Percentiles rank a stretch among this genome's conserved stretches.
These are phyloP conservation scores for Steinernema scapterisci DNA, from an alignment of 2,888 invertebrate genomes.

Conservation along the genomic window DNA sequence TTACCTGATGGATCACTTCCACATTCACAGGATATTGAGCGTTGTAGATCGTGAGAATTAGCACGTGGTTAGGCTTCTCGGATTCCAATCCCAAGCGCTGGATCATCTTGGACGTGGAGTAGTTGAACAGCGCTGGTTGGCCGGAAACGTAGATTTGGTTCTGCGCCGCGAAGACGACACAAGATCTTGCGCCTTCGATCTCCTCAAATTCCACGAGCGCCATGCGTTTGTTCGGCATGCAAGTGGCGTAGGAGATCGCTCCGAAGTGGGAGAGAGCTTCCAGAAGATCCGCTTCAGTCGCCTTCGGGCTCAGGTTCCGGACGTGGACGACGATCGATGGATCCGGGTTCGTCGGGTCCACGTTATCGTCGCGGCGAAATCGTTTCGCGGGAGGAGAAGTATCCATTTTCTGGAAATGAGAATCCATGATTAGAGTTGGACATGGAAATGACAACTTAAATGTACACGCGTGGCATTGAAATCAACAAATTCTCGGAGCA, in stretches of 20 bases:
- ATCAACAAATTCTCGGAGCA: too few relatives aligned
- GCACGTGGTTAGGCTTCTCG: constrained; percentile 89
- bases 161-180: constrained; percentile 56
- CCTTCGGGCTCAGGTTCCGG: constrained; percentile 69
- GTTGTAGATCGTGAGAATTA: constrained; percentile 95
- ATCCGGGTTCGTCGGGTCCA: constrained; percentile 69
- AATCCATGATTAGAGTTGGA: too few relatives aligned
- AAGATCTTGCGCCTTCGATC: constrained; percentile 59
- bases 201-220: constrained; percentile 64
- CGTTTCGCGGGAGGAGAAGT: too few relatives aligned
- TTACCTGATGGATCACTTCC: constrained; percentile 64
- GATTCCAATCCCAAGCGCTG: constrained; percentile 63
- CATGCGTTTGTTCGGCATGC: constrained; percentile 61
- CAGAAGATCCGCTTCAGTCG: constrained; percentile 70
- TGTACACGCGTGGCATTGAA: too few relatives aligned
- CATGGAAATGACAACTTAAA: too few relatives aligned
- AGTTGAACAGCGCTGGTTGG: constrained; percentile 70
- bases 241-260: constrained; percentile 66
- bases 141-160: constrained; percentile 69
- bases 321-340: constrained; percentile 71
- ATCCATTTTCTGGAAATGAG: too few relatives aligned
- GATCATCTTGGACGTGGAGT: constrained; percentile 68
- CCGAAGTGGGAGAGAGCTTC: constrained; percentile 71
- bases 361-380: constrained; percentile 63
- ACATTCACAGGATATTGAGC: constrained; percentile 98